phyloP scores from a whole-genome alignment of 2,113 vertebrate genomes.

The Acrocephalus kingi region DNA sequence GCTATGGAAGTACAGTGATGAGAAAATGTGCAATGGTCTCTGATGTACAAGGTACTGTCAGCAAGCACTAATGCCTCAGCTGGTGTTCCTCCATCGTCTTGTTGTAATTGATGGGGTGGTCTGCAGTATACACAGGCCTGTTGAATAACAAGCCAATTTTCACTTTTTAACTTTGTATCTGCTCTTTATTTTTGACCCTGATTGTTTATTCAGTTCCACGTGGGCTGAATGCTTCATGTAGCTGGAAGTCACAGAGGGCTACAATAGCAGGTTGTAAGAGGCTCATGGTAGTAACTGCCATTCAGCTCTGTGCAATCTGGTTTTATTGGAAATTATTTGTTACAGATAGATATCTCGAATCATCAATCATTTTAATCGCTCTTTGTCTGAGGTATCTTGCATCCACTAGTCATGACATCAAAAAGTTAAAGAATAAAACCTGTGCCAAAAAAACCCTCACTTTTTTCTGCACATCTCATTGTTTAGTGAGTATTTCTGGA shows the following conservation, averaged over 20 bases:
- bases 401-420: background rate
- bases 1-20: background rate
- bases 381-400: background rate
- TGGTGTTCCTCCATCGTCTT: background rate
- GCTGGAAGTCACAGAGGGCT: background rate
- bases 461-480: background rate
- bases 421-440: background rate
- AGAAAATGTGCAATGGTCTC: background rate
- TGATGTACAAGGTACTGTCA: background rate
- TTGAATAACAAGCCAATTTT: background rate
- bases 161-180: background rate
- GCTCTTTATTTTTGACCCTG: slow-evolving; percentile 19
- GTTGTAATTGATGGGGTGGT: background rate
- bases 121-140: background rate
- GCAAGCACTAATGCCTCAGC: background rate
- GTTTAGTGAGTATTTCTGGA: background rate
- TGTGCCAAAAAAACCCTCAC: background rate
- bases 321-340: background rate
- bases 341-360: background rate
- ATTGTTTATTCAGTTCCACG: background rate
- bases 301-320: background rate
- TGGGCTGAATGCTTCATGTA: background rate
- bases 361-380: background rate
- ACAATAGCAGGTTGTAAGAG: background rate
- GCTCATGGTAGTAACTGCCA: background rate